Evolutionary conservation across 2,888 invertebrate genomes (phyloP).

Genomic region (Aquatica leii): DNA sequence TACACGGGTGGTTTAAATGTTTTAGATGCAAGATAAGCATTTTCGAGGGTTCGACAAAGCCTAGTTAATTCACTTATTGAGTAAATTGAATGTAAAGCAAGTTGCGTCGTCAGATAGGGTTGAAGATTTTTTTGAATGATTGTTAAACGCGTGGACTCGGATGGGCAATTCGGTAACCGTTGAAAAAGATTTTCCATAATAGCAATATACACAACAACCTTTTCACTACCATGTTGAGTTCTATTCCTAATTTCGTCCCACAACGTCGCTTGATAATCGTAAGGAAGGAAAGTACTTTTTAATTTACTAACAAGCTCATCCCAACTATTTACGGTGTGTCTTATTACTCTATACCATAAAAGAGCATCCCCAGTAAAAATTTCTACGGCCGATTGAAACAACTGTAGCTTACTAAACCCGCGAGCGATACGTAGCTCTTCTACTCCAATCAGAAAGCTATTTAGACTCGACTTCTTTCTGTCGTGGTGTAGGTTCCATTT

Average conservation of each 20-base stretch:
- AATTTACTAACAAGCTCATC: not conserved
- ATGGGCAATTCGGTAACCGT: not conserved
- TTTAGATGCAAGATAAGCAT: too few species aligned
- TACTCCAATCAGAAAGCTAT: too few species aligned
- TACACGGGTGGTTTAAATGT: too few species aligned
- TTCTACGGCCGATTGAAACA: not conserved
- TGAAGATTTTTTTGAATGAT: not conserved
- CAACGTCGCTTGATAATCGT: not conserved
- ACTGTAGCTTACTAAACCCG: not conserved
- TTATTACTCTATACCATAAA: not conserved
- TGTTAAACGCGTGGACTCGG: not conserved
- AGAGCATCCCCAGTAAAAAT: not conserved
- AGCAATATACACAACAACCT: not conserved
- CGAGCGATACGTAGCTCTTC: not conserved
- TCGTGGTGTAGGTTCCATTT: too few species aligned
- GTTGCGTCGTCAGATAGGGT: not conserved
- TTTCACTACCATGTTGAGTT: not conserved
- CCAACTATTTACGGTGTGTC: not conserved
- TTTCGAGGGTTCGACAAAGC: not conserved
- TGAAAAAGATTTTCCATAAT: not conserved
- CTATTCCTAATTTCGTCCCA: not conserved
- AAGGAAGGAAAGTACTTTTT: not conserved
- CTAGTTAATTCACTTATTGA: not conserved
- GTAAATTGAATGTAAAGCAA: not conserved
- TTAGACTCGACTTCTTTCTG: too few species aligned